Evolutionary conservation across 2,113 vertebrate genomes (phyloP), one percentile per base, ranked within the genome.

Genomic region (Steatornis caripensis): DNA sequence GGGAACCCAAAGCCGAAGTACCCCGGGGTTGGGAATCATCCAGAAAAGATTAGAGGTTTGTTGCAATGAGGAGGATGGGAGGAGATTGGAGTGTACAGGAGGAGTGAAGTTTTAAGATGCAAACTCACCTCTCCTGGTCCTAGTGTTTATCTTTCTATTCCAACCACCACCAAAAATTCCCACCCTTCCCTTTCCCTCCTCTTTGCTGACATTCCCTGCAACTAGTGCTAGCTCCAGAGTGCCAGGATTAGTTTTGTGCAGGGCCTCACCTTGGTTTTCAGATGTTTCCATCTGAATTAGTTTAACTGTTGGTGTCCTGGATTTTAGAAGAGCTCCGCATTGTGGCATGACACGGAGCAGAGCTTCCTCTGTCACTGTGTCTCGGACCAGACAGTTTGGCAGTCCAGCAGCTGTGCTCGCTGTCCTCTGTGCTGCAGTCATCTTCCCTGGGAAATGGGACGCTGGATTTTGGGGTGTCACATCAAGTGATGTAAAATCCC

Each of bases 341-440:
- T 12, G 37, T 39, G 53, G n/a, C 29, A 1, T 2, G 2, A 22
- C 4, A 0, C 1, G 2, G n/a, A 22, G 58, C 26, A 23, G 49
- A 41, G 39, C 51, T 39, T n/a, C 43, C 23, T 1, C 27, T 10
- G 15, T n/a, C 18, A 1, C 58, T 7, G 8, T 41, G 29, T 48
- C 27, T 1, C 1, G 0, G 5, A 11, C 13, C 54, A 27, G 64
- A 4, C 3, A 1, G 8, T 6, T 22, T 6, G 39, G 8, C 23
- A 65, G 69, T 18, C 81, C 93, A 74, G 80, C 80, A 92, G 86
- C 71, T 84, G 93, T 91, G 75, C 74, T 85, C 6, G 1, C 24
- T 53, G 24, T 23, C 78, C 61, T 90, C 55, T 1, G 2, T 19
- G 0, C 15, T 4, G 21, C 60, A 1, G 14, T 34, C 5, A 0